phyloP scores from a whole-genome alignment of 2,888 invertebrate genomes.

The Stenchaetothrips biformis region DNA sequence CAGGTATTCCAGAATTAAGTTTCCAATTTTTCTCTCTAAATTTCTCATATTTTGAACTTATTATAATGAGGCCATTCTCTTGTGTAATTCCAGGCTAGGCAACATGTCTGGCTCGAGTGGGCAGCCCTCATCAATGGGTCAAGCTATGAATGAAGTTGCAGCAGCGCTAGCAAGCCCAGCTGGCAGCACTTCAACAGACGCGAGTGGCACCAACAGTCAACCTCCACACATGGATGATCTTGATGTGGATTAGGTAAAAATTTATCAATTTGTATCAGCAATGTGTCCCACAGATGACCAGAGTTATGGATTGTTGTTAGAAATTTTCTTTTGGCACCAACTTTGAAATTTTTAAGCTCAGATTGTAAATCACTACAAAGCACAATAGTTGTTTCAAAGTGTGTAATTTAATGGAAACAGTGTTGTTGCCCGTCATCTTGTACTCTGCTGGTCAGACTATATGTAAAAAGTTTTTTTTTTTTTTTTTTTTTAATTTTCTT shows the following conservation, averaged over 20 bases:
- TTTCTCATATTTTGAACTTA: background rate
- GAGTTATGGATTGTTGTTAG: too few relatives aligned
- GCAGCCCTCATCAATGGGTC: background rate
- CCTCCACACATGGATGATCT: background rate
- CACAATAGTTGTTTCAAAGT: background rate
- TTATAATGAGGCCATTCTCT: background rate
- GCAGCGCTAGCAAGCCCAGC: too few relatives aligned
- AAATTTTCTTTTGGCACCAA: too few relatives aligned
- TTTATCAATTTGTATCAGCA: background rate
- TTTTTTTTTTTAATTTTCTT: background rate
- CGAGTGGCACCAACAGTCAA: background rate
- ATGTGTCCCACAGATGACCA: background rate
- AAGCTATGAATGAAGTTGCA: too few relatives aligned
- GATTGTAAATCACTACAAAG: background rate
- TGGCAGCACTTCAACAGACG: background rate
- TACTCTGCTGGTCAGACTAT: conserved; percentile 5
- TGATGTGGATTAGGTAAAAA: conserved; percentile 8
- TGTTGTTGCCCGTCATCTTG: background rate
- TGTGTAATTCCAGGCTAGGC: background rate
- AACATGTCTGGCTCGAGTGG: background rate
- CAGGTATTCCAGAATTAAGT: background rate
- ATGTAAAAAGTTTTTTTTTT: background rate
- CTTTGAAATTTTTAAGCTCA: background rate
- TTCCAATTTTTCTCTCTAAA: background rate
- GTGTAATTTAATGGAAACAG: background rate